Evolutionary conservation across 2,113 vertebrate genomes (phyloP), one percentile per base, ranked within the genome.

Genomic region (Alethe castanea): DNA sequence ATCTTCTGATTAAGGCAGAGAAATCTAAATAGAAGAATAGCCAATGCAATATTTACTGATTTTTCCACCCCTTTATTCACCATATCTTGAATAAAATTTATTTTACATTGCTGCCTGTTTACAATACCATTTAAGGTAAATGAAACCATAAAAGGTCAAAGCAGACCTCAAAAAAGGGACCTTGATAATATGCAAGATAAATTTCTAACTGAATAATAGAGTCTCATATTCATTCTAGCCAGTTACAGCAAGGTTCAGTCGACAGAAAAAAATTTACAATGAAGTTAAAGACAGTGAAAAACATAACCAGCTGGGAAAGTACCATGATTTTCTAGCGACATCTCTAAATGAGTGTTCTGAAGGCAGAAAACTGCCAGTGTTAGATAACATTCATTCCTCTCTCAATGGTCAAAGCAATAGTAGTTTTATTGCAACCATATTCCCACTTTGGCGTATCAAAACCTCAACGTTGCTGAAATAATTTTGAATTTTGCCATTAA

Each of bases 391-490:
- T 87, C 48, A 77, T 94, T 92, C 74, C 12, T 72, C 53, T 76
- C 42, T 81, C 67, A 80, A 28, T 77, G 38, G 52, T 38, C 67
- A 77, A 86, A 86, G 56, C 1, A 9, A 64, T 48, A 24, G 38
- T 57, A 47, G 48, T 85, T 92, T 95, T 95, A 94, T 91, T 85
- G 47, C 45, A 92, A 91, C 60, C 66, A 62, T 81, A 86, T 72
- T 87, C 66, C 26, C 78, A 93, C 9, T 12, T 22, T 79, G 40
- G 44, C 35, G 79, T 64, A 79, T 14, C 36, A 79, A 91, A 95
- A 72, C 22, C 45, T 94, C 74, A 79, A 2, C 0, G 8, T 42
- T 67, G 48, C 45, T 88, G 78, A 85, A 82, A 76, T 65, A 16
- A 90, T 44, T 90, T 94, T 83, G 45, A 77, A 61, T 86, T 90